Conservation (phyloP, 2,113 vertebrate genomes). For the Paedocypris sp. region DNA sequence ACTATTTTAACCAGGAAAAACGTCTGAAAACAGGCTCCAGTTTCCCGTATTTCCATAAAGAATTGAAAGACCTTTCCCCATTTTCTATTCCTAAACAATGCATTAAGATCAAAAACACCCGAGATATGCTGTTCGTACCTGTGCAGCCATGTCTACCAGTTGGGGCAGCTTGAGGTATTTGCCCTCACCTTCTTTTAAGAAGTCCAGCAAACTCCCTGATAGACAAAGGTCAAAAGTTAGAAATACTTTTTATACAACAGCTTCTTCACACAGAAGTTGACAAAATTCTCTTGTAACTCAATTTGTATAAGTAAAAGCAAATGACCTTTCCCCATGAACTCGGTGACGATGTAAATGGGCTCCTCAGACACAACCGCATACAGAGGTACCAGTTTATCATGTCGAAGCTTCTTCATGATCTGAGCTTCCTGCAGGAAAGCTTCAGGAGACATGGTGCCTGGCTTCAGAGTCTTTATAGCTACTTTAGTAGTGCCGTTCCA, state of each 20-base stretch:
- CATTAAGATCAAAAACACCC: no score
- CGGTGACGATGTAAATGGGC: constrained; percentile 93
- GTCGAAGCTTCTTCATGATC: constrained; percentile 96
- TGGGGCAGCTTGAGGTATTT: constrained; percentile 92
- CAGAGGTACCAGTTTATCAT: constrained; percentile 90
- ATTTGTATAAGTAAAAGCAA: not conserved
- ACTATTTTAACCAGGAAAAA: no score
- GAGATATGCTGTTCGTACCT: no score
- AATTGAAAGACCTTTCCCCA: no score
- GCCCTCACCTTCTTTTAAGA: constrained; percentile 94
- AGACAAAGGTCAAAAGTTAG: constrained; percentile 10
- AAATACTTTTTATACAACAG: not conserved
- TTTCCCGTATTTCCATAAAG: no score
- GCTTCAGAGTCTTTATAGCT: constrained; percentile 94
- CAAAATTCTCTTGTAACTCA: no score
- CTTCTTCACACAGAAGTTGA: not conserved
- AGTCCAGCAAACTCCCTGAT: constrained; percentile 90
- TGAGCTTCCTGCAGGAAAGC: constrained; percentile 96
- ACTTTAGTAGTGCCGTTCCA: constrained; percentile 99
- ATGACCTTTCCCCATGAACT: constrained; percentile 93
- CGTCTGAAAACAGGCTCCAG: no score
- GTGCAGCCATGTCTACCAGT: constrained; percentile 94
- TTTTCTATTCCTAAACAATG: no score
- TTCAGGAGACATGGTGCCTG: constrained; percentile 96
- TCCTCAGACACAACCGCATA: constrained; percentile 97